Percentiles rank a stretch among this genome's conserved stretches.
These are phyloP conservation scores for Hypothenemus hampei DNA, from an alignment of 1,140 invertebrate species.

Conservation along the genomic window DNA sequence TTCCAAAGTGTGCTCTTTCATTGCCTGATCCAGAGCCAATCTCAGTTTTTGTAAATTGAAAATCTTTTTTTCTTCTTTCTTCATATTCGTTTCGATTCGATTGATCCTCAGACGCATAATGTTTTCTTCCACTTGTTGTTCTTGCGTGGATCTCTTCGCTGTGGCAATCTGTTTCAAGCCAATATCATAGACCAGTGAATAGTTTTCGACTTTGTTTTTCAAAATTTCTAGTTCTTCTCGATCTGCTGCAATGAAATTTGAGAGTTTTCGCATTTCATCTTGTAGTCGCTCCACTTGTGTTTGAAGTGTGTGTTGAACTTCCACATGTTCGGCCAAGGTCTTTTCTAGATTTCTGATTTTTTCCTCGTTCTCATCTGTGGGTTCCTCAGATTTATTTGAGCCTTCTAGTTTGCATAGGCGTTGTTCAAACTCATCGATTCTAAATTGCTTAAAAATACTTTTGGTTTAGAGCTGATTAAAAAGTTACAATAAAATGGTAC, in stretches of 20 bases:
- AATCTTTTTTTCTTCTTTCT: constrained; percentile 52
- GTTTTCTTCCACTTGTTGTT: constrained; percentile 58
- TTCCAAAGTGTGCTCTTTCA: constrained; percentile 59
- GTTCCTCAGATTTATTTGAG: constrained; percentile 33
- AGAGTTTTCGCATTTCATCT: constrained; percentile 49
- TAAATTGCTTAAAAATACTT: constrained; percentile 33
- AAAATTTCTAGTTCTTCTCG: constrained; percentile 41
- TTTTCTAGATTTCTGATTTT: constrained; percentile 48
- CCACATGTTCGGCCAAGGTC: constrained; percentile 42
- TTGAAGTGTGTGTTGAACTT: constrained; percentile 44
- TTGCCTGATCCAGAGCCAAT: constrained; percentile 51
- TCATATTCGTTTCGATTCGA: constrained; percentile 53
- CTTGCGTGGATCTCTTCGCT: constrained; percentile 46
- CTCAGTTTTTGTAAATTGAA: constrained; percentile 56
- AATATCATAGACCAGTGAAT: constrained; percentile 48
- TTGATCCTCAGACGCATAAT: constrained; percentile 54
- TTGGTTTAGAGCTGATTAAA: no score
- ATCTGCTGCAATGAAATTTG: constrained; percentile 43
- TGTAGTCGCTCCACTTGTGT: constrained; percentile 51
- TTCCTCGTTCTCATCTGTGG: constrained; percentile 43
- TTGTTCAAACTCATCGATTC: constrained; percentile 36
- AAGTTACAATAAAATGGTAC: constrained; percentile 4
- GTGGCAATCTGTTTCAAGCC: constrained; percentile 51
- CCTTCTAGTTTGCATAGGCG: constrained; percentile 30
- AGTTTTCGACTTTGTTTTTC: constrained; percentile 41